phyloP scores from a whole-genome alignment of 2,888 invertebrate genomes.

The Neria commutata region DNA sequence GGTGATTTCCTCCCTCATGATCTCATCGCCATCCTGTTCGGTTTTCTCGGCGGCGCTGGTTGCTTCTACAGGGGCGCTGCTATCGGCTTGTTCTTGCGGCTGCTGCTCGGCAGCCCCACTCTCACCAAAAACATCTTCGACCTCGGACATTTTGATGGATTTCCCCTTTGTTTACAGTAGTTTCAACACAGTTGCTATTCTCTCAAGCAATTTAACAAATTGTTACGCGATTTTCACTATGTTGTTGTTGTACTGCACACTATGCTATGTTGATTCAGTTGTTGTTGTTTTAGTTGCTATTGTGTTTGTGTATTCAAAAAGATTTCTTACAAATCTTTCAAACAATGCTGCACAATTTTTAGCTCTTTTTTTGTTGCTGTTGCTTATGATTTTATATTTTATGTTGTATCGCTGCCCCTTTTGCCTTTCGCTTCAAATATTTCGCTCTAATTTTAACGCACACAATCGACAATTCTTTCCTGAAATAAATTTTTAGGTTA shows the following conservation, averaged over 20 bases:
- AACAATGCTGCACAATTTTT: constrained; percentile 35
- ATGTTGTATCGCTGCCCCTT: constrained; percentile 8
- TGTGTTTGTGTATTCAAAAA: constrained; percentile 1
- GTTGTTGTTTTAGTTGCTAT: constrained; percentile 12
- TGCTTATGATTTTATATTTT: constrained; percentile 16
- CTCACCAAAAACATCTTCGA: constrained; percentile 51
- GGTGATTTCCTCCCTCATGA: constrained; percentile 44
- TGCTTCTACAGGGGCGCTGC: constrained; percentile 23
- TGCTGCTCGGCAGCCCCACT: constrained; percentile 32
- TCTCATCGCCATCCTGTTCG: constrained; percentile 36
- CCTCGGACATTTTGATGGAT: constrained; percentile 59
- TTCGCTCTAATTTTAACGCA: constrained; percentile 38
- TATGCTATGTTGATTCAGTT: constrained; percentile 21
- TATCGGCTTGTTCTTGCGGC: no score
- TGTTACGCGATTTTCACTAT: constrained; percentile 20
- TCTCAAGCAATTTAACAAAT: no score
- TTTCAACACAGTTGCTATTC: neutral
- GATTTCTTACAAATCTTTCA: constrained; percentile 18
- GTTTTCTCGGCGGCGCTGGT: constrained; percentile 33
- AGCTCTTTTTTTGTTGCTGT: constrained; percentile 31
- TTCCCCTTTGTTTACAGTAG: constrained; percentile 2
- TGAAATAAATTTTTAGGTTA: constrained; percentile 36
- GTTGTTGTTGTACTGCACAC: constrained; percentile 16
- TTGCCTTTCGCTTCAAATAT: constrained; percentile 21
- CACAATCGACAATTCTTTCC: constrained; percentile 30